Conservation (phyloP, 2,888 invertebrate genomes). For the Leptogaster cylindrica region DNA sequence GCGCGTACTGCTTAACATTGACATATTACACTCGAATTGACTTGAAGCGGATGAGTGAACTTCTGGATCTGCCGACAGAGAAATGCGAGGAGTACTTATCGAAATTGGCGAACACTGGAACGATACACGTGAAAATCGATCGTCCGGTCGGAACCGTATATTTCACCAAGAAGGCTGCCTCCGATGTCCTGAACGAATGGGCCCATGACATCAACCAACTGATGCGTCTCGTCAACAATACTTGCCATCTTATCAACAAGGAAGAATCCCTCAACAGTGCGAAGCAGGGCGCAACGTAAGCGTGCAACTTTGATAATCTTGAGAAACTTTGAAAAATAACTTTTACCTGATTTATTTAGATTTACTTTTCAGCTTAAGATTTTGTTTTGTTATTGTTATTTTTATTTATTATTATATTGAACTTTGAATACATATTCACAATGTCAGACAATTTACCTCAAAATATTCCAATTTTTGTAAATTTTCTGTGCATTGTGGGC, state of each 20-base stretch:
- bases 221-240: constrained; percentile 90
- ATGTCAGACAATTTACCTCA: no score
- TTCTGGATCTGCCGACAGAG: constrained; percentile 79
- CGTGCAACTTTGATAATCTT: no score
- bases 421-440: no score
- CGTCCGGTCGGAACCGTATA: constrained; percentile 87
- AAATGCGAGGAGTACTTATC: constrained; percentile 93
- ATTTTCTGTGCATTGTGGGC: no score
- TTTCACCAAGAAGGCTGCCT: constrained; percentile 84
- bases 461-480: no score
- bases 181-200: constrained; percentile 90
- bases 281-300: no score
- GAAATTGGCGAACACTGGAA: constrained; percentile 83
- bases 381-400: no score
- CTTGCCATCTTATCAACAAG: constrained; percentile 92
- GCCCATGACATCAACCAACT: constrained; percentile 80
- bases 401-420: no score
- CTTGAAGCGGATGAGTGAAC: constrained; percentile 83
- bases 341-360: no score
- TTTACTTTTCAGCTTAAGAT: no score
- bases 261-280: constrained; percentile 67
- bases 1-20: no score
- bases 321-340: no score
- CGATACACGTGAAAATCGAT: constrained; percentile 90
- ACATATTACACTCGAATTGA: constrained; percentile 92